Base-by-base conservation (phyloP, 2,888 invertebrate species). In the Dendrolimus pini region DNA sequence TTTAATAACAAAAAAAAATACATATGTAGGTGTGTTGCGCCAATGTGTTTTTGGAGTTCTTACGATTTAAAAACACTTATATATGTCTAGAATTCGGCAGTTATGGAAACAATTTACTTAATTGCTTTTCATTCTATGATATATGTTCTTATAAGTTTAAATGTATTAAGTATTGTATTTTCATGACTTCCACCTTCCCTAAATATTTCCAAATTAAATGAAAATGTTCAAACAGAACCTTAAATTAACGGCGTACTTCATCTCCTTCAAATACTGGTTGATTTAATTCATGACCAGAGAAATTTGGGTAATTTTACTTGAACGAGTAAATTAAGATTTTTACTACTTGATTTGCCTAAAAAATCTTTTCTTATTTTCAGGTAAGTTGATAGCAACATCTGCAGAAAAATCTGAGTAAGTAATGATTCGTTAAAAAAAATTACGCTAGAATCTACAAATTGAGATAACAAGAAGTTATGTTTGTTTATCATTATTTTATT, bases 341-440 rank as follows among this genome's bases (percentile, higher is more conserved):
- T 41, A 41, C 14, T 41, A 55, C 18, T 54, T 56, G 53, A 47
- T 58, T 56, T 54, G 41, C 13, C 58, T 58, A 42, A 65, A 60
- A 59, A 30, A 59, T 47, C 65, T 65, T 61, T 60, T 68, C 62
- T 65, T 58, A 60, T 68, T 80, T 79, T 47, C 79, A 83, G 83
- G 82, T 83, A 83, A 77, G 81, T 63, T 61, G 57, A 57, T 42
- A 60, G 58, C 54, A 42, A 60, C 57, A 13, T 30, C 63, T 59
- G 41, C 41, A 41, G 55, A 47, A n/a, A 18, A 30, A 30, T 12
- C 13, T 59, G 55, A 58, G 66, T 67, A 59, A 65, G 61, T 67
- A 47, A 12, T 47, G 47, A 10, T 8, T 47, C 0, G 47, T 2
- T 47, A 47, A 47, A 47, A 47, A 47, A 8, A 8, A 8, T 30